Evolutionary conservation across 1,140 invertebrate genomes (phyloP), one percentile per base, ranked within the genome.

Genomic region (Brachionus sp.): DNA sequence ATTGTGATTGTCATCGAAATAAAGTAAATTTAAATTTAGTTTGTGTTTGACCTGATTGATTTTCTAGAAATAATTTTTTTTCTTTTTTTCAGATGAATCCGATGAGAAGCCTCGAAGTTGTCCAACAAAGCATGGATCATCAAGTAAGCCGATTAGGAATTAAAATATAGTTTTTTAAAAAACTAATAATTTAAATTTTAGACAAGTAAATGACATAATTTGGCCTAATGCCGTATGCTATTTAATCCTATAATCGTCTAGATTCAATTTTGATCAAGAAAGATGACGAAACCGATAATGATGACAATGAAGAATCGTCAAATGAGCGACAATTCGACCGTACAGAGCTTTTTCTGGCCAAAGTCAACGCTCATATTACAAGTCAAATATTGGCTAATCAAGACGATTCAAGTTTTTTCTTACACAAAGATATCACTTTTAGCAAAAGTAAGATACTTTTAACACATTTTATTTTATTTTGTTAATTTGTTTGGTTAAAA

Each of bases 281-380:
- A 10, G 42, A 46, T 46, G 42, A 10, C n/a, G n/a, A n/a, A n/a
- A n/a, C n/a, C n/a, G n/a, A n/a, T 46, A 13, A n/a, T 46, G 12
- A n/a, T 39, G 4, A 39, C 3, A 25, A 25, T 19, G 57, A 6
- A 23, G 2, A 6, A 12, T 37, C 7, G 9, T 39, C 39, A 10
- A 39, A 23, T 5, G 70, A 75, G 9, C 66, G 13, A 42, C 29
- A 37, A 16, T 19, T 35, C 2, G 70, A 75, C 33, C 37, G 70
- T 9, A 75, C 70, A 6, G 37, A 75, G 19, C 33, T 75, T 12
- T 75, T 75, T 75, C 23, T 75, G 42, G 70, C 70, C 25, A 75
- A 75, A 75, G 70, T 75, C 16, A 75, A 75, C 25, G 70, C 70
- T 44, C 70, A 75, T 46, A 75, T 75, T 23, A 75, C 70, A 44